Evolutionary conservation across 2,113 vertebrate genomes (phyloP).

Genomic region (Donacobius atricapilla): DNA sequence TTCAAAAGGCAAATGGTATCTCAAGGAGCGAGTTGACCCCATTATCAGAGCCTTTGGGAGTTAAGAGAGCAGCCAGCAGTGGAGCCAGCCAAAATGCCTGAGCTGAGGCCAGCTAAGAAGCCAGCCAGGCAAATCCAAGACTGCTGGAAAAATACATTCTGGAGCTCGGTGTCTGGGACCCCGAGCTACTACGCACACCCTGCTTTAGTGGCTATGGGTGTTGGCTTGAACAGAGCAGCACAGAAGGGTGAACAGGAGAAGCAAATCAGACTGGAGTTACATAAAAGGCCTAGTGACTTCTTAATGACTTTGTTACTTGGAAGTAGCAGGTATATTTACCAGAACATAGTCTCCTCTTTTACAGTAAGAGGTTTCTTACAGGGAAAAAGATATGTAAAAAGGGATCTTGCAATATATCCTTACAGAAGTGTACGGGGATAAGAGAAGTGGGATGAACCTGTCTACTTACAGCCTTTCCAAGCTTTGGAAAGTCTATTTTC

Average conservation of each 20-base stretch:
- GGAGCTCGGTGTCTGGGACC: slow-evolving; percentile 36
- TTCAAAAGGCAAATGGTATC: slow-evolving; percentile 1
- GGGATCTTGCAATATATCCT: neutral
- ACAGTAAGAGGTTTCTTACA: neutral
- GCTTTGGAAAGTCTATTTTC: neutral
- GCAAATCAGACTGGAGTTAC: neutral
- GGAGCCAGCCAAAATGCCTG: slow-evolving; percentile 59
- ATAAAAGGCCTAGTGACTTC: slow-evolving; percentile 10
- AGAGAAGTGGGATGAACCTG: neutral
- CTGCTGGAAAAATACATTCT: slow-evolving; percentile 60
- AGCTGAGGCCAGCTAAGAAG: slow-evolving; percentile 58
- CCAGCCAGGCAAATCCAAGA: slow-evolving; percentile 52
- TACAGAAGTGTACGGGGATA: neutral
- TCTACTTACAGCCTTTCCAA: neutral
- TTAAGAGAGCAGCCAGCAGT: slow-evolving; percentile 48
- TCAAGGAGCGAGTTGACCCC: slow-evolving; percentile 51
- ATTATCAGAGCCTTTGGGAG: slow-evolving; percentile 44
- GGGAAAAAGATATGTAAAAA: neutral
- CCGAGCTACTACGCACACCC: slow-evolving; percentile 2
- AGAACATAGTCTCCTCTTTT: slow-evolving; percentile 12
- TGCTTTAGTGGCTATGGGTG: neutral
- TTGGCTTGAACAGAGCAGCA: neutral
- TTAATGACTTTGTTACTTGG: neutral
- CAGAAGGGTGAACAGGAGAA: neutral
- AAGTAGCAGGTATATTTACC: slow-evolving; percentile 25